These are phyloP conservation scores for Semicossyphus pulcher DNA, from an alignment of 2,113 vertebrate genomes.

Conservation along the genomic window DNA sequence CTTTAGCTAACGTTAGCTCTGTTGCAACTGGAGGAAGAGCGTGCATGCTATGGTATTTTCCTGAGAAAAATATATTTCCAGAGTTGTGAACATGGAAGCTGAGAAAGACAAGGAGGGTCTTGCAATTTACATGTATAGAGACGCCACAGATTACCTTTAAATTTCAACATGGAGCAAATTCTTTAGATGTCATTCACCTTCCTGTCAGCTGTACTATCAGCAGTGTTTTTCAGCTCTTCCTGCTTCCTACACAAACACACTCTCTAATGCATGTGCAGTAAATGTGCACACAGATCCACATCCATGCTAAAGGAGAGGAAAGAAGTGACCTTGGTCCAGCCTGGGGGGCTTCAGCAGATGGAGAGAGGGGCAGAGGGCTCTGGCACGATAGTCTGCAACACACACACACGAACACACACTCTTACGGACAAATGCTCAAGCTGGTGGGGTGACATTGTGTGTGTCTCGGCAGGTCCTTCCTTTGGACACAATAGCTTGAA, in stretches of 20 bases:
- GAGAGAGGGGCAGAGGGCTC: conserved; percentile 77
- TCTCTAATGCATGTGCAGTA: conserved; percentile 10
- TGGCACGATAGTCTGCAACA: conserved; percentile 63
- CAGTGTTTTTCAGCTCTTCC: neutral
- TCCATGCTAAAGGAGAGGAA: conserved; percentile 47
- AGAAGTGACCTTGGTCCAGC: conserved; percentile 80
- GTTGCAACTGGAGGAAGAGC: no score
- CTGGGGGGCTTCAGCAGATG: conserved; percentile 80
- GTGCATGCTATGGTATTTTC: no score
- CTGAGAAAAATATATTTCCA: no score
- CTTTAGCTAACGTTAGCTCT: no score
- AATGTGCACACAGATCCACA: conserved; percentile 39
- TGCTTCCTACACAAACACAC: conserved; percentile 5
- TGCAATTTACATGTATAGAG: no score
- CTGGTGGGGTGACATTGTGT: conserved; percentile 74
- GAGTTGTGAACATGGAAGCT: no score
- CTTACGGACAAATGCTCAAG: conserved; percentile 52
- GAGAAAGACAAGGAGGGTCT: no score
- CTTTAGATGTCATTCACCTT: no score
- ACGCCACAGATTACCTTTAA: no score
- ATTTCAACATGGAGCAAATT: no score
- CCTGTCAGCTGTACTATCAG: no score
- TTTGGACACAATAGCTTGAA: conserved; percentile 62
- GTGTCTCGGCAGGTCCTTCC: conserved; percentile 43
- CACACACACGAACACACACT: conserved; percentile 49